phyloP scores from a whole-genome alignment of 2,888 invertebrate genomes.

The Nysson spinosus region DNA sequence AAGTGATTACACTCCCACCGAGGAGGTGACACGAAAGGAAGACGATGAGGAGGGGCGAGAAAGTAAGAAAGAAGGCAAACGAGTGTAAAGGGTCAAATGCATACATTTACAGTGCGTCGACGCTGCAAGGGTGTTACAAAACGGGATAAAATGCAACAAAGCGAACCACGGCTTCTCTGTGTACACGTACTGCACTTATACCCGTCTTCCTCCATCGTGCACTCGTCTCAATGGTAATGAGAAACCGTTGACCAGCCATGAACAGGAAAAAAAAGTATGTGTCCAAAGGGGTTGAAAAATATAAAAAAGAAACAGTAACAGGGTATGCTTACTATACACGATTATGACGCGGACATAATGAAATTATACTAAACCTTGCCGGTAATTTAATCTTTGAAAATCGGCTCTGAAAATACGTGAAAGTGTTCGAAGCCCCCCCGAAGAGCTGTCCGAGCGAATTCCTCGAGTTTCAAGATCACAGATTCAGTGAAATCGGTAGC shows the following conservation, averaged over 20 bases:
- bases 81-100: constrained; percentile 46
- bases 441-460: too few species aligned
- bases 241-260: constrained; percentile 45
- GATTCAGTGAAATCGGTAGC: constrained; percentile 54
- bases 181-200: constrained; percentile 3
- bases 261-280: neutral
- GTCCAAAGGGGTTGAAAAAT: too few species aligned
- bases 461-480: constrained; percentile 19
- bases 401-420: too few species aligned
- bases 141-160: constrained; percentile 38
- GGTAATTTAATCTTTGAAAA: too few species aligned
- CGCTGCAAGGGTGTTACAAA: constrained; percentile 11
- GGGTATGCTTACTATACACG: too few species aligned
- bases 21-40: neutral
- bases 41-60: constrained; percentile 1
- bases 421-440: neutral
- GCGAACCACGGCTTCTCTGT: constrained; percentile 18
- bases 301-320: too few species aligned
- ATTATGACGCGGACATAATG: too few species aligned
- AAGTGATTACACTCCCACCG: constrained; percentile 35
- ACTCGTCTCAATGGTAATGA: constrained; percentile 35
- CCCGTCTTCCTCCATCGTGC: constrained; percentile 12
- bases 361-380: too few species aligned
- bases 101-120: constrained; percentile 19
- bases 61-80: constrained; percentile 7